A percentile compares a stretch with the other conserved stretches of the same genome.
phyloP scores from a whole-genome alignment of 2,888 invertebrate species.

The Hydropsyche betteni region DNA sequence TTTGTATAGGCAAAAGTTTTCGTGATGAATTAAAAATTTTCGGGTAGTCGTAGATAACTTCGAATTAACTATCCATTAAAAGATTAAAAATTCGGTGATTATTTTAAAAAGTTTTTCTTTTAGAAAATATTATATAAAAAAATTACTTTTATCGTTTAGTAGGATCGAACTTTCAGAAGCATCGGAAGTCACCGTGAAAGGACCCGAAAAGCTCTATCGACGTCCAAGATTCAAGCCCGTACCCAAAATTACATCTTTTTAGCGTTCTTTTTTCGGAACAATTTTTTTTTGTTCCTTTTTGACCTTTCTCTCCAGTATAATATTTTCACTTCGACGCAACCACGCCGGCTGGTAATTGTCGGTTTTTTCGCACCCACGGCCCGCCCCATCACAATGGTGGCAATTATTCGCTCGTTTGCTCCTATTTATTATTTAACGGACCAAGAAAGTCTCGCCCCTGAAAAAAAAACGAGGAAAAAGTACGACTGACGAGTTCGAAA shows the following conservation, averaged over 20 bases:
- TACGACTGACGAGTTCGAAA: too few species aligned
- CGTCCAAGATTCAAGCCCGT: too few species aligned
- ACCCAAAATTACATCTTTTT: not conserved
- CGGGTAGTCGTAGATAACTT: too few species aligned
- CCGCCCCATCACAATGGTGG: conserved; percentile 10
- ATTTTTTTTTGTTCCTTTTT: not conserved
- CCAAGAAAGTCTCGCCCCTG: not conserved
- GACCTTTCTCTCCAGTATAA: not conserved
- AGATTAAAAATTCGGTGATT: too few species aligned
- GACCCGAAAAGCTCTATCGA: not conserved
- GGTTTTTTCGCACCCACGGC: not conserved
- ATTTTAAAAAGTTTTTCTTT: too few species aligned
- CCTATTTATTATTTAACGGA: conserved; percentile 27
- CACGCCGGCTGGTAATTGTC: conserved; percentile 4
- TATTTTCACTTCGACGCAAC: too few species aligned
- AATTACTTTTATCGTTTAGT: too few species aligned
- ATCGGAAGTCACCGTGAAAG: conserved; percentile 3
- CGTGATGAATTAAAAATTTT: too few species aligned
- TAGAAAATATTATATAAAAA: too few species aligned
- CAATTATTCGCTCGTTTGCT: conserved; percentile 28
- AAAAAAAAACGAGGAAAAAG: too few species aligned
- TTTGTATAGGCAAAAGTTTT: too few species aligned
- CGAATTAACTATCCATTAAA: too few species aligned
- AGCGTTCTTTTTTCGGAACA: not conserved
- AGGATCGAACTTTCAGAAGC: not conserved